Conservation (phyloP, 1,140 invertebrate genomes). For the Maconellicoccus hirsutus region DNA sequence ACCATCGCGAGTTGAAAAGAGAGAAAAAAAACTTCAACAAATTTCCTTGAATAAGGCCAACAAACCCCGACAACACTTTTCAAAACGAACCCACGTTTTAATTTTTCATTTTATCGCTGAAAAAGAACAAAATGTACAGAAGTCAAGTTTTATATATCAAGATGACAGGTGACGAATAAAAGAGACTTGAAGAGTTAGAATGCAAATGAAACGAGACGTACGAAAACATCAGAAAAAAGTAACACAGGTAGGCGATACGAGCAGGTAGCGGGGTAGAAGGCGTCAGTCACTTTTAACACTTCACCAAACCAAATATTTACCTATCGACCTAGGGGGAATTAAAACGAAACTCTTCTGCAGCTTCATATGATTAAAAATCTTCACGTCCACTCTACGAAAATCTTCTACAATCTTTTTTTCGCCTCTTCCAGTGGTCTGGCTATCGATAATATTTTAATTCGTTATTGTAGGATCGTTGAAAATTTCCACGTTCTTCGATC, state of each 20-base stretch:
- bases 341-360: not conserved
- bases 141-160: conserved; percentile 19
- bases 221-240: not conserved
- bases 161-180: conserved; percentile 20
- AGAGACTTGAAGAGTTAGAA: conserved; percentile 3
- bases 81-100: not conserved
- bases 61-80: not conserved
- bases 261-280: not conserved
- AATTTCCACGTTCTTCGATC: not conserved
- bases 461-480: not conserved
- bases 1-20: not conserved
- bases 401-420: not conserved
- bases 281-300: conserved; percentile 20
- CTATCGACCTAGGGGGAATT: not conserved
- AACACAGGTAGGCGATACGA: not conserved
- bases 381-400: not conserved
- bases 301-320: conserved; percentile 16
- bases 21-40: not conserved
- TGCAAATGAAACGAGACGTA: not conserved
- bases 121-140: not conserved
- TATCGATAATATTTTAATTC: conserved; percentile 12
- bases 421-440: not conserved
- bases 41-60: not conserved
- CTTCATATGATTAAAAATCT: not conserved
- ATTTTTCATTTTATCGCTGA: not conserved